Evolutionary conservation across 1,140 invertebrate species (phyloP), one percentile per base, ranked within the genome.

Genomic region (Pogonus chalceus): DNA sequence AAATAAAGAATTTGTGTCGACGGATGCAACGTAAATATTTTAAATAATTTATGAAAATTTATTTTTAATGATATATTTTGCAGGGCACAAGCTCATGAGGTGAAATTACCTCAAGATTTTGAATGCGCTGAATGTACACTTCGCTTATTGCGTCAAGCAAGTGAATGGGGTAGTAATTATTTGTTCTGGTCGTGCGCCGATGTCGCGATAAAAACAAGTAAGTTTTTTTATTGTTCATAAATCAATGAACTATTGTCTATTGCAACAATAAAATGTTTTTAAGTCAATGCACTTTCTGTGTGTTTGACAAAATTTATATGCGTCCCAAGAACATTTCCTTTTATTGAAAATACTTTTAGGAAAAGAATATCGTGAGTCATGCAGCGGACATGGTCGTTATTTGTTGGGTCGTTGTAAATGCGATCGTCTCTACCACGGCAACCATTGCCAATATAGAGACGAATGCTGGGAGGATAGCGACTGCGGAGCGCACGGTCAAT

Each of bases 181-280:
- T 76, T 82, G 58, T 96, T 97, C 73, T 94, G 90, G 89, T 93
- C 90, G 0, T 98, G 95, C 65, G 88, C 93, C 1, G 94, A 98
- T 72, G 85, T 98, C 43, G 90, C 96, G 64, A 89, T 97, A 58
- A 79, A 77, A 51, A 63, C 69, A 51, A 74, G 81, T 75, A 61
- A 72, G 74, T 43, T 43, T 10, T 4, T 31, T 31, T 31, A 31
- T 14, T 31, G 4, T 7, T 14, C 26, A 31, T 4, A 4, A 31
- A 31, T 7, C 26, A 31, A 31, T 31, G 26, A 31, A 14, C 26
- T 14, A 31, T 4, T 7, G 26, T 31, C 43, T 7, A 7, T 47
- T 10, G 20, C 43, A 16, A 47, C 18, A 31, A 7, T 14, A 14
- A 7, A 7, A 31, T 31, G 4, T 31, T 7, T 31, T 31, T 31